A percentile compares a stretch with the other conserved stretches of the same genome.
Evolutionary conservation across 2,113 vertebrate species (phyloP).

Genomic region (Romanogobio albipinnatus): DNA sequence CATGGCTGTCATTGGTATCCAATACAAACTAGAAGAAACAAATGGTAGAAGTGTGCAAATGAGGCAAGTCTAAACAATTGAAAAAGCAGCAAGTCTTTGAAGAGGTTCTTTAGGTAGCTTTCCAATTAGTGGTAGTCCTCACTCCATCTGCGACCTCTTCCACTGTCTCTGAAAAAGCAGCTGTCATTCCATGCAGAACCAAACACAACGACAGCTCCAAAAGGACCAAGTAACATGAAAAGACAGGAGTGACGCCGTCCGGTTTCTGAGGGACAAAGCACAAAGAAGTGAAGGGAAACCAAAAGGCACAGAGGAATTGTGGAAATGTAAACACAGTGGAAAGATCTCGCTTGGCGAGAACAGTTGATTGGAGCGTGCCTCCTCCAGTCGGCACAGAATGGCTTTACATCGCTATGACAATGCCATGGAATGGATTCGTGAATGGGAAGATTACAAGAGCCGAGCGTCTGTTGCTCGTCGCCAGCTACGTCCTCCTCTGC

Average conservation of each 20-base stretch:
- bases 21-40: constrained; percentile 64
- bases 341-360: constrained; percentile 66
- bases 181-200: constrained; percentile 72
- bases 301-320: constrained; percentile 44
- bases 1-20: constrained; percentile 70
- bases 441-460: constrained; percentile 76
- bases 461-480: constrained; percentile 68
- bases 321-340: constrained; percentile 45
- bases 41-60: constrained; percentile 43
- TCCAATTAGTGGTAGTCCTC: constrained; percentile 61
- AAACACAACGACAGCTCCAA: constrained; percentile 72
- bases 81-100: constrained; percentile 8
- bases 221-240: constrained; percentile 74
- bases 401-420: constrained; percentile 78
- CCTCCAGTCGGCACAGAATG: constrained; percentile 72
- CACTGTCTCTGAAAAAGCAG: constrained; percentile 55
- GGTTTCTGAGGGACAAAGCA: constrained; percentile 64
- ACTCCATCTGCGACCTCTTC: constrained; percentile 54
- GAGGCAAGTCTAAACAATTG: constrained; percentile 28
- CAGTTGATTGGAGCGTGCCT: constrained; percentile 79
- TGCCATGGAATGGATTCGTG: constrained; percentile 77
- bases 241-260: constrained; percentile 58
- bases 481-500: constrained; percentile 65
- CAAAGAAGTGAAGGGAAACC: constrained; percentile 59
- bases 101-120: constrained; percentile 52